A percentile compares a stretch with the other conserved stretches of the same genome.
phyloP scores from a whole-genome alignment of 2,113 vertebrate genomes.

The Alectura lathami region DNA sequence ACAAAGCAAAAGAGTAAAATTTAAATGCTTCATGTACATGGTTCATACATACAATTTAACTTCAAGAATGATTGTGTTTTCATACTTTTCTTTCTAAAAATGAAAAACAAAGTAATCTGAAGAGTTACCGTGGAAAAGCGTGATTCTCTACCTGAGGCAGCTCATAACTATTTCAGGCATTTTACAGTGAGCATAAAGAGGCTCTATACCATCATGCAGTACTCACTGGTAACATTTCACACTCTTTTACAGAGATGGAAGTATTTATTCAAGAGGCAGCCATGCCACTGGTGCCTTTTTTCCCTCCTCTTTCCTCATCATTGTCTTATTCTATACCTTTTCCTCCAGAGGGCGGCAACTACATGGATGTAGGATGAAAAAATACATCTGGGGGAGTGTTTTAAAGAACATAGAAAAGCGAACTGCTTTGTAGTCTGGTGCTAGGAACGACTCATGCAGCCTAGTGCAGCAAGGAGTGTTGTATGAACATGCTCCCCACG shows the following conservation, averaged over 20 bases:
- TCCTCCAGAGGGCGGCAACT: slow-evolving; percentile 38
- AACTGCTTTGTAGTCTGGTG: neutral
- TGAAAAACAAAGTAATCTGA: neutral
- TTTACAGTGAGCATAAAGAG: neutral
- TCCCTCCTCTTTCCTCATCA: rapidly evolving
- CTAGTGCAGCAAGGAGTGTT: neutral
- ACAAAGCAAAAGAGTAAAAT: neutral
- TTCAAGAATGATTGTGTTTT: neutral
- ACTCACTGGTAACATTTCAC: neutral
- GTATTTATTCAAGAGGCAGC: neutral
- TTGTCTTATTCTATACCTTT: neutral
- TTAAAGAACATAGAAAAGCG: neutral
- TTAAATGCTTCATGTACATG: neutral
- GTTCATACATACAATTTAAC: neutral
- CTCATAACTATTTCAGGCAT: neutral
- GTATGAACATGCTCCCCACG: neutral
- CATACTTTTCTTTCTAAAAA: neutral
- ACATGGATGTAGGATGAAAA: neutral
- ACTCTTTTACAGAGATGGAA: neutral
- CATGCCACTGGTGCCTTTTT: neutral
- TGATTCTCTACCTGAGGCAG: neutral
- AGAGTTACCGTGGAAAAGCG: neutral
- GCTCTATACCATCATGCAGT: neutral
- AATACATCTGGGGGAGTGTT: rapidly evolving
- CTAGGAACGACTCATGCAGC: rapidly evolving